Conservation (phyloP, 1,140 invertebrate genomes). For the Drosophila bocki region DNA sequence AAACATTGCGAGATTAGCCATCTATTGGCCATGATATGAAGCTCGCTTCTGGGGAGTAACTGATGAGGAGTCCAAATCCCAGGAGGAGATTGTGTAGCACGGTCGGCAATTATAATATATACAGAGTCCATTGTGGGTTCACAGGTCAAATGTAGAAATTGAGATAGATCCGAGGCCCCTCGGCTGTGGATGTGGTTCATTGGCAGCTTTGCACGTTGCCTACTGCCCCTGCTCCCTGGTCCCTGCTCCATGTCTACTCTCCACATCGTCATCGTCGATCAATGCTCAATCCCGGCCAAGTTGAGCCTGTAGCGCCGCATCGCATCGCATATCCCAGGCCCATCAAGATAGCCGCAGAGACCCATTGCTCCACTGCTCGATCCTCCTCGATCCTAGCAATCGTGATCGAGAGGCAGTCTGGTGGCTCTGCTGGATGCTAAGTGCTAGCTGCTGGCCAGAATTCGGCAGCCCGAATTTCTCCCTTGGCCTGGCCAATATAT, state of each 20-base stretch:
- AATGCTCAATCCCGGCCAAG: slow-evolving; percentile 48
- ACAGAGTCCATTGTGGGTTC: slow-evolving; percentile 49
- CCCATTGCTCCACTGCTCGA: slow-evolving; percentile 19
- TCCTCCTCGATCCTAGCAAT: slow-evolving; percentile 51
- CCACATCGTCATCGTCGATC: slow-evolving; percentile 64
- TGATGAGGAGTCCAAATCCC: neutral
- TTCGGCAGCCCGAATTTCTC: slow-evolving; percentile 62
- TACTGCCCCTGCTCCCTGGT: neutral
- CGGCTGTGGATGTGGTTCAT: slow-evolving; percentile 69
- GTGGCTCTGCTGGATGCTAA: slow-evolving; percentile 5
- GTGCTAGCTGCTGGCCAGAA: slow-evolving; percentile 43
- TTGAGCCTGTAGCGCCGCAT: slow-evolving; percentile 72
- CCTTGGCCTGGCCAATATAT: slow-evolving; percentile 8
- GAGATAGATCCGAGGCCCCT: slow-evolving; percentile 50
- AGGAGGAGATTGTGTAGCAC: slow-evolving; percentile 55
- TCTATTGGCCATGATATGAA: slow-evolving; percentile 35
- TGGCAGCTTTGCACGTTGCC: slow-evolving; percentile 76
- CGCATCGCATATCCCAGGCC: slow-evolving; percentile 39
- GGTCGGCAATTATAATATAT: slow-evolving; percentile 68
- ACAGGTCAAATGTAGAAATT: slow-evolving; percentile 61
- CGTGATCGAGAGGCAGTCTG: slow-evolving; percentile 58
- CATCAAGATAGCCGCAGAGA: slow-evolving; percentile 67
- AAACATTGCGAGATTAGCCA: slow-evolving; percentile 14
- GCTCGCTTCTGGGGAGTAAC: slow-evolving; percentile 24
- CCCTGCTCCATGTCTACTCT: neutral